Evolutionary conservation across 2,888 invertebrate species (phyloP), one percentile per base, ranked within the genome.

Genomic region (Drosophila affinis): DNA sequence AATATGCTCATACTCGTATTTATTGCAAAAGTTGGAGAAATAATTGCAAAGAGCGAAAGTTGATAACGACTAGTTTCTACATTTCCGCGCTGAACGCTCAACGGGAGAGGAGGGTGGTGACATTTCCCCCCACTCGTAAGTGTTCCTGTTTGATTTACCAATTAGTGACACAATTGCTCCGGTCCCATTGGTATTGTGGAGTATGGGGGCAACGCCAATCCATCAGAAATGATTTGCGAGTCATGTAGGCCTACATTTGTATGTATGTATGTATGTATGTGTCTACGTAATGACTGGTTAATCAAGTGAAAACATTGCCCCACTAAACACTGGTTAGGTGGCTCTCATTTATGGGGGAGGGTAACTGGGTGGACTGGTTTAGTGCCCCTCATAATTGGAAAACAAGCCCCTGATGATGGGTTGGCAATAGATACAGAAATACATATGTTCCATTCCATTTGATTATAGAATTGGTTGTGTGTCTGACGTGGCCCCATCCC

Each of bases 401-500:
- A 39, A 39, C 14, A 39, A 39, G 14, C 14, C 39, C 24, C 4
- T 24, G 39, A 39, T 39, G n/a, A 39, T 39, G 14, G 12, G 12
- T 14, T 34, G 34, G 39, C 6, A 39, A 39, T 39, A 39, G 39
- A 39, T n/a, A n/a, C 34, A 21, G 21, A 21, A 21, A 21, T 21
- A 27, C 12, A 4, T 55, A 9, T 18, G 10, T 27, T 27, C 27
- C 27, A 29, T 29, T 29, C 29, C 29, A 47, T 51, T 34, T 65
- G 10, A 62, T 34, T 54, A 32, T 57, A 34, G 72, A 9, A 63
- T 71, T 70, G 54, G 45, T 29, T 45, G 53, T 14, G 17, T 39
- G 3, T 65, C 10, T 55, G 21, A 21, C 14, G 17, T 29, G 18
- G 18, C 47, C 18, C 32, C 53, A 9, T 49, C 24, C 48, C 53